Evolutionary conservation across 1,140 invertebrate species (phyloP).

Genomic region (Papilio dardanus): DNA sequence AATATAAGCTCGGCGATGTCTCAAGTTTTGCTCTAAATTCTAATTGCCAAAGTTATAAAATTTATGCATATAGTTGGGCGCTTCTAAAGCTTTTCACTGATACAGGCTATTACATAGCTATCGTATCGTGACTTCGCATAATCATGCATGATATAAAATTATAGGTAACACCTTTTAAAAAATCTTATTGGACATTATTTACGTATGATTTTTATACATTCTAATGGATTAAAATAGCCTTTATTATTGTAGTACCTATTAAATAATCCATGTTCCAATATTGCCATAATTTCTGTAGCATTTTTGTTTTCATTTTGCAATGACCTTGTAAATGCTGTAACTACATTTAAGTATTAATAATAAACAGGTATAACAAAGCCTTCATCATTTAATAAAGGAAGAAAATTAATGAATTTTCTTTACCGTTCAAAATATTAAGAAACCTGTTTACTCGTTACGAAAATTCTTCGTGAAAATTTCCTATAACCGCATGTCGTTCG

Average conservation of each 20-base stretch:
- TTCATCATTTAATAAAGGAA: background rate
- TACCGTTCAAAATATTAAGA: background rate
- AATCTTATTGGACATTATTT: too few species aligned
- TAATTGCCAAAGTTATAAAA: constrained; percentile 36
- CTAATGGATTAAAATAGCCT: too few species aligned
- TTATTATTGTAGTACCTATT: too few species aligned
- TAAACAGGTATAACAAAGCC: background rate
- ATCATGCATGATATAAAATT: background rate
- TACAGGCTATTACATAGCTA: constrained; percentile 25
- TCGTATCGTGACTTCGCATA: background rate
- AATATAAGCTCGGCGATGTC: background rate
- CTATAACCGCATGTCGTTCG: constrained; percentile 32
- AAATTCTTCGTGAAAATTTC: constrained; percentile 31
- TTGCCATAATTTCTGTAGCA: too few species aligned
- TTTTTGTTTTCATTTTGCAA: background rate
- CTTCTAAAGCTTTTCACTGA: constrained; percentile 21
- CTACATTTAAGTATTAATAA: background rate
- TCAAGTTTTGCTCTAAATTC: constrained; percentile 23
- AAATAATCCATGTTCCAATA: too few species aligned
- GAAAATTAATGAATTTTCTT: background rate
- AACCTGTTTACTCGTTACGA: constrained; percentile 17
- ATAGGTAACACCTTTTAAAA: background rate
- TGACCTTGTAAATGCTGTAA: background rate
- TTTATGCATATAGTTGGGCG: constrained; percentile 31
- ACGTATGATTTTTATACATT: too few species aligned